Evolutionary conservation across 35 echinoderm and acorn worm genomes (phyloP).

Genomic region (Hemicentrotus pulcherrimus): DNA sequence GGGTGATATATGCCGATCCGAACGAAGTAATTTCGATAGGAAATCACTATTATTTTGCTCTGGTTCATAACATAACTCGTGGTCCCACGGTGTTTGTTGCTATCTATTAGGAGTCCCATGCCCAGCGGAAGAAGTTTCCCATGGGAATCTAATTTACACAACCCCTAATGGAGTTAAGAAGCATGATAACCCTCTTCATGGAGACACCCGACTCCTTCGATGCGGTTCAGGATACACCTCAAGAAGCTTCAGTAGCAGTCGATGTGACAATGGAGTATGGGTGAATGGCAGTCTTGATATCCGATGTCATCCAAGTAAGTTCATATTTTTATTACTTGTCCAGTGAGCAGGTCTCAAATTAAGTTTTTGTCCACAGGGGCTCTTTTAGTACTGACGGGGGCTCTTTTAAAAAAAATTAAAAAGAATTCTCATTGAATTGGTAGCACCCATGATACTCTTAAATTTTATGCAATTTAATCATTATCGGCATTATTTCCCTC

Average conservation of each 20-base stretch:
- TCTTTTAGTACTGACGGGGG: too few species aligned
- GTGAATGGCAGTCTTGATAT: neutral
- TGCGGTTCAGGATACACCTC: neutral
- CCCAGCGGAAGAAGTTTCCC: neutral
- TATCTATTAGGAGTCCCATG: neutral
- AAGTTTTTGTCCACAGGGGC: too few species aligned
- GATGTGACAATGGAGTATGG: neutral
- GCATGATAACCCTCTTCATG: neutral
- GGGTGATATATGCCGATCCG: too few species aligned
- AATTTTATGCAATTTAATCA: too few species aligned
- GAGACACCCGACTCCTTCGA: neutral
- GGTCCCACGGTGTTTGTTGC: neutral
- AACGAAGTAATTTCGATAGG: too few species aligned
- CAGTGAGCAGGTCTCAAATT: too few species aligned
- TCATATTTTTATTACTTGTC: neutral
- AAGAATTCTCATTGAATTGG: too few species aligned
- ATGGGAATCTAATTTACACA: neutral
- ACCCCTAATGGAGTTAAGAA: neutral
- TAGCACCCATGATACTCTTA: too few species aligned
- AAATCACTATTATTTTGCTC: too few species aligned
- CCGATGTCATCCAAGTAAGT: neutral
- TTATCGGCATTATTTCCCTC: too few species aligned
- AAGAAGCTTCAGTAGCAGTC: neutral
- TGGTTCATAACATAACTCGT: too few species aligned
- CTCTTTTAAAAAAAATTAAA: too few species aligned